Conservation (phyloP, 2,797 vertebrate genomes). For the Chelonia mydas region DNA sequence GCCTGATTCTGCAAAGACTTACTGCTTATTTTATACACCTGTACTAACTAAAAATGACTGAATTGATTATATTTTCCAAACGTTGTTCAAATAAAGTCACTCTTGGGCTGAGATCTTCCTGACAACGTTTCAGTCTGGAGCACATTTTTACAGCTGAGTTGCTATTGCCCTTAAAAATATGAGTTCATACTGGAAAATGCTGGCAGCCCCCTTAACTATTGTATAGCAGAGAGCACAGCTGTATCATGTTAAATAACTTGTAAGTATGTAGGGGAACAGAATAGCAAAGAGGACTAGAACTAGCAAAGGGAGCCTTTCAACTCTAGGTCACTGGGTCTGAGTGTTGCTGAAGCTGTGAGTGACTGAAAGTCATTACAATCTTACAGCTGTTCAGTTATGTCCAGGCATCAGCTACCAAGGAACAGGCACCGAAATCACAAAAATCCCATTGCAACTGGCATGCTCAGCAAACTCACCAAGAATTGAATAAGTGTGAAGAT, state of each 20-base stretch:
- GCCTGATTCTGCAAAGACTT: background rate
- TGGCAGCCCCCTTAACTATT: slow-evolving; percentile 40
- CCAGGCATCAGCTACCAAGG: background rate
- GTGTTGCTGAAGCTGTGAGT: background rate
- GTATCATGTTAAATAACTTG: slow-evolving; percentile 35
- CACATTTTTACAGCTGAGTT: slow-evolving; percentile 58
- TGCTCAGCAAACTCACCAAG: background rate
- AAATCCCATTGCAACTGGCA: background rate
- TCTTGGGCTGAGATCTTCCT: slow-evolving; percentile 52
- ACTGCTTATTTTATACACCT: slow-evolving; percentile 1
- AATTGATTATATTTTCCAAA: slow-evolving; percentile 17
- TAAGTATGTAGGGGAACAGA: background rate
- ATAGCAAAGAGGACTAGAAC: slow-evolving; percentile 11
- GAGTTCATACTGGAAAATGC: slow-evolving; percentile 56
- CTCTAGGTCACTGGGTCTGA: background rate
- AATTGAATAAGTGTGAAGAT: background rate
- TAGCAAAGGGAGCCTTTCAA: background rate
- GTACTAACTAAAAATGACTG: slow-evolving; percentile 36
- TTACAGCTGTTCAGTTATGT: background rate
- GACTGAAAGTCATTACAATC: background rate
- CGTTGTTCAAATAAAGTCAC: slow-evolving; percentile 18
- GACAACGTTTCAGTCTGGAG: slow-evolving; percentile 41
- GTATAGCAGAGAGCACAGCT: slow-evolving; percentile 37
- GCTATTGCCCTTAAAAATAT: slow-evolving; percentile 62
- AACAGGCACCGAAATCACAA: background rate